Base-by-base conservation (phyloP, 2,113 vertebrate species). In the Toxotes chatareus region DNA sequence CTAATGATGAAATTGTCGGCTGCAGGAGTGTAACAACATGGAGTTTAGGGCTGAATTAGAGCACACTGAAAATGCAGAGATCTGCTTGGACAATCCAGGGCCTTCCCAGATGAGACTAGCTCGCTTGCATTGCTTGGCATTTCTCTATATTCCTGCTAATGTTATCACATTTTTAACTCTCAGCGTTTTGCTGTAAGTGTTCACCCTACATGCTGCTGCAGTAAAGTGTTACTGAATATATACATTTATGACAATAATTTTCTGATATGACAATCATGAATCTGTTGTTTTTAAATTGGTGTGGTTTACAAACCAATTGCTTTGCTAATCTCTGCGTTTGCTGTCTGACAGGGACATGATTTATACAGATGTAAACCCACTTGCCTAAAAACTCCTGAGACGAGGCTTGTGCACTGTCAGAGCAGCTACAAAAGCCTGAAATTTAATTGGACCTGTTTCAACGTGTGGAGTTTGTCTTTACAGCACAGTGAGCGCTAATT, bases 1-100 rank as follows among this genome's bases (percentile, higher is more conserved):
- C 34, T 57, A 72, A 83, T 87, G 82, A 80, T 1, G 36, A 73
- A 79, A 78, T 11, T 38, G 62, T 36, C n/a, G 34, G 40, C 74
- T 75, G 36, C 13, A 31, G 47, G 1, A 40, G 14, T 38, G 21
- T 75, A 73, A 82, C 19, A 23, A 21, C 1, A 0, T 34, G 9
- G 16, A n/a, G 51, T 63, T 75, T 51, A 55, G 19, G 38, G 10
- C 60, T 77, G n/a, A 77, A 55, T 40, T 63, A 34, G 44, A 61
- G 76, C 64, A 27, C 31, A 27, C 6, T 10, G 34, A 6, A 40
- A 40, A 8, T 40, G 38, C 38, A 76, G 59, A 38, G 70, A 66
- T 68, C 23, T 47, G 44, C 42, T 51, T 6, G 46, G 32, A 34
- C 32, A 23, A n/a, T 61, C 23, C 9, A 8, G 34, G 27, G 59